Evolutionary conservation across 2,888 invertebrate genomes (phyloP).

Genomic region (Xestia c-nigrum): DNA sequence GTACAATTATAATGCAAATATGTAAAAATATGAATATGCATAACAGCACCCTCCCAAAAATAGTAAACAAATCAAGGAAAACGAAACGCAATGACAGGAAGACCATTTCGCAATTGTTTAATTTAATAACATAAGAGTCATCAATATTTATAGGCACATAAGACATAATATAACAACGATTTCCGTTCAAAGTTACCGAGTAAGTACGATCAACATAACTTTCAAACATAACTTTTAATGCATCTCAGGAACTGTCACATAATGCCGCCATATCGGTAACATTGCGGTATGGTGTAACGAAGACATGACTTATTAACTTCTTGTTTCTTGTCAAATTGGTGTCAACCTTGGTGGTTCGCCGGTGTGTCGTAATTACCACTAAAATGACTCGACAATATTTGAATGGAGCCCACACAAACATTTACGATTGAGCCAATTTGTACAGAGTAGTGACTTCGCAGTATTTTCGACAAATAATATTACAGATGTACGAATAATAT

Average conservation of each 20-base stretch:
- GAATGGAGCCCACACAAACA: constrained; percentile 62
- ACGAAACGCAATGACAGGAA: background rate
- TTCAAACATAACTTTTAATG: constrained; percentile 47
- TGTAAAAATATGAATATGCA: no score
- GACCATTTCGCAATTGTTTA: background rate
- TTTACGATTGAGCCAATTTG: constrained; percentile 65
- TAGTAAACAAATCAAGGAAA: constrained; percentile 2
- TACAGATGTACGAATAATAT: constrained; percentile 28
- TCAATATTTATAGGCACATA: constrained; percentile 9
- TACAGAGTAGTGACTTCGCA: constrained; percentile 58
- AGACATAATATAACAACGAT: constrained; percentile 20
- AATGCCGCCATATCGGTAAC: constrained; percentile 61
- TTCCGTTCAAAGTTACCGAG: constrained; percentile 30
- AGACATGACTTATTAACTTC: constrained; percentile 54
- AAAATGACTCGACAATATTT: constrained; percentile 72
- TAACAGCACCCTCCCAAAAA: background rate
- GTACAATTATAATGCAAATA: no score
- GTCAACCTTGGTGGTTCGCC: constrained; percentile 66
- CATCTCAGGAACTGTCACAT: constrained; percentile 53
- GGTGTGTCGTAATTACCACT: constrained; percentile 58
- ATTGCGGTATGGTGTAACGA: constrained; percentile 54
- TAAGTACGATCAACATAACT: constrained; percentile 26
- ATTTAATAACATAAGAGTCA: constrained; percentile 2
- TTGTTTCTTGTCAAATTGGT: constrained; percentile 70
- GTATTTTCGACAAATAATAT: constrained; percentile 32